phyloP scores from a whole-genome alignment of 2,888 invertebrate genomes.

The Ecdyonurus torrentis region DNA sequence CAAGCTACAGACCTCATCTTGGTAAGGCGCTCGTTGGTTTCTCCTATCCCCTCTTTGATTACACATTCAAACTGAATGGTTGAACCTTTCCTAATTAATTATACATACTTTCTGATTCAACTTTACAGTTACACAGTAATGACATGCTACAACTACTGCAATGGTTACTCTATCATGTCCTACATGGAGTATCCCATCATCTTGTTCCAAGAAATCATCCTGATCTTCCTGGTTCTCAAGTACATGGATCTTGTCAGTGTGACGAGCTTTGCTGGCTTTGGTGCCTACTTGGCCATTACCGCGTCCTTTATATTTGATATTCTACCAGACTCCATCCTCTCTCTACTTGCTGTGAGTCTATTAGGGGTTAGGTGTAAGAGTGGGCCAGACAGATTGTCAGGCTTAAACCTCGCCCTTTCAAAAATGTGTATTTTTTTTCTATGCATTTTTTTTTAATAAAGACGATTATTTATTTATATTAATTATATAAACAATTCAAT shows the following conservation, averaged over 20 bases:
- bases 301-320: constrained; percentile 31
- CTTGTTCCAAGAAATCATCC: constrained; percentile 51
- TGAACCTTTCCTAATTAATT: neutral
- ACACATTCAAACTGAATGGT: neutral
- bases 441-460: too few relatives aligned
- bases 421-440: too few relatives aligned
- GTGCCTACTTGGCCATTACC: constrained; percentile 29
- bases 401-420: too few relatives aligned
- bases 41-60: too few relatives aligned
- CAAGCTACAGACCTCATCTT: too few relatives aligned
- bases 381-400: too few relatives aligned
- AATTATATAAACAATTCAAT: too few relatives aligned
- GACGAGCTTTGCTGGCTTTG: constrained; percentile 20
- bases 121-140: constrained; percentile 61
- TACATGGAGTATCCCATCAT: constrained; percentile 76
- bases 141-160: constrained; percentile 62
- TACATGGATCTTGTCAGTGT: constrained; percentile 40
- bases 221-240: constrained; percentile 52
- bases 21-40: too few relatives aligned
- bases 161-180: constrained; percentile 52
- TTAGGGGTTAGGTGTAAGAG: too few relatives aligned
- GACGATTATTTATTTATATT: too few relatives aligned
- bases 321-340: constrained; percentile 31
- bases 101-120: neutral
- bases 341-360: constrained; percentile 44